A percentile compares a stretch with the other conserved stretches of the same genome.
Evolutionary conservation across 2,113 vertebrate species (phyloP).

Genomic region (Myodes glareolus): DNA sequence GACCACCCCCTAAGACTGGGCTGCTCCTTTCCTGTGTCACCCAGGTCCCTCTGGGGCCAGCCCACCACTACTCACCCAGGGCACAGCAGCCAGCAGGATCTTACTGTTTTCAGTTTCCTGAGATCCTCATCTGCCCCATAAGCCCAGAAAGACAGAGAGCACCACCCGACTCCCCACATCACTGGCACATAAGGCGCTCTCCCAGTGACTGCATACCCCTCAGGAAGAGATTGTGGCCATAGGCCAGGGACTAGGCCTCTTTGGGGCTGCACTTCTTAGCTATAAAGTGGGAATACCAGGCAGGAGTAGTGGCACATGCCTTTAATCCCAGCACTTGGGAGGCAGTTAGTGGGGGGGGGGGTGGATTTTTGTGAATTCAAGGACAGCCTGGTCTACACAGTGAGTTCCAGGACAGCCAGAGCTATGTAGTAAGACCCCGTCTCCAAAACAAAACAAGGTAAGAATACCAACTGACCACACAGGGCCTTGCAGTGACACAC

Average conservation of each 20-base stretch:
- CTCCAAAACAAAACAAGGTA: background rate
- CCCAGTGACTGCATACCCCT: background rate
- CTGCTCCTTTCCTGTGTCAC: rapidly evolving
- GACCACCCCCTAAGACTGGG: rapidly evolving
- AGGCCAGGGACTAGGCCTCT: background rate
- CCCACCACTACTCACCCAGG: background rate
- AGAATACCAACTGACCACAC: background rate
- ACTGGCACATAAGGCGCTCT: background rate
- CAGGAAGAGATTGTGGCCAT: background rate
- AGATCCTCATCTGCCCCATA: background rate
- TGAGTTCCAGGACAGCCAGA: background rate
- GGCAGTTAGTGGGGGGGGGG: background rate
- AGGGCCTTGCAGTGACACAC: background rate
- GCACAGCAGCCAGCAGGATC: background rate
- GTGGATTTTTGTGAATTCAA: background rate
- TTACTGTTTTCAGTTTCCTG: background rate
- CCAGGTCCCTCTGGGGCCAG: background rate
- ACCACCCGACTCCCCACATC: background rate
- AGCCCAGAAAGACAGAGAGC: background rate
- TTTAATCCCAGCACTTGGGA: background rate
- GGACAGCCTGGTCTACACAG: background rate
- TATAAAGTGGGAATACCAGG: background rate
- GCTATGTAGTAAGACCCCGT: background rate
- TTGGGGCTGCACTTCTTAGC: background rate
- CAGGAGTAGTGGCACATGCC: no score